Evolutionary conservation across 2,888 invertebrate species (phyloP), one percentile per base, ranked within the genome.

Genomic region (Drosophila atripex): DNA sequence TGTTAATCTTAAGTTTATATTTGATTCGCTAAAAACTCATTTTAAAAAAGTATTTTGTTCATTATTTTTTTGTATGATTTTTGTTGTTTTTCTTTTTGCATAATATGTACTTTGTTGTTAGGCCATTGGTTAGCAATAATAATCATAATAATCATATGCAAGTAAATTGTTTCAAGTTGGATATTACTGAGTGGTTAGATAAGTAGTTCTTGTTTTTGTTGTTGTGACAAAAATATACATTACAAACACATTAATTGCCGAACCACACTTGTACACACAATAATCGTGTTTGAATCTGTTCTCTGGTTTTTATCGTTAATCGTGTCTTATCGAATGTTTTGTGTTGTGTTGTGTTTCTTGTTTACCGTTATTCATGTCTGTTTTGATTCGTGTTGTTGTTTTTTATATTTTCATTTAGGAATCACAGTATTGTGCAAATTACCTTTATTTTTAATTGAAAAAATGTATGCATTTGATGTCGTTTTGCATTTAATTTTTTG

Each of bases 341-440:
- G 28, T 28, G 9, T 28, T 28, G 9, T 28, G 28, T 28, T 8
- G 18, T 18, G 18, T 18, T 28, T 9, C 21, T 28, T 46, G 30
- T 16, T 47, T 21, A 55, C 23, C 56, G 23, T 25, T 51, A 9
- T 30, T 28, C 18, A 8, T 49, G 11, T n/a, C 32, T 32, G 1
- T 43, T 7, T 28, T 38, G 46, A 47, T 71, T 55, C 16, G 14
- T 51, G 30, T 56, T 32, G 64, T 32, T 46, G 14, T 41, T 28
- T 50, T 12, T 46, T 18, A 25, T n/a, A 38, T 54, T 23, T 65
- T 71, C 14, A 61, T 56, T 68, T 80, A 75, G 80, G 79, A 85
- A 86, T 80, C 83, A 86, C 80, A 86, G 86, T 73, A 79, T 79
- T 78, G 71, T 79, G 86, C 77, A 77, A 70, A 71, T 75, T 58